These are phyloP conservation scores for Otus sunia DNA, from an alignment of 2,113 vertebrate genomes.

Conservation along the genomic window DNA sequence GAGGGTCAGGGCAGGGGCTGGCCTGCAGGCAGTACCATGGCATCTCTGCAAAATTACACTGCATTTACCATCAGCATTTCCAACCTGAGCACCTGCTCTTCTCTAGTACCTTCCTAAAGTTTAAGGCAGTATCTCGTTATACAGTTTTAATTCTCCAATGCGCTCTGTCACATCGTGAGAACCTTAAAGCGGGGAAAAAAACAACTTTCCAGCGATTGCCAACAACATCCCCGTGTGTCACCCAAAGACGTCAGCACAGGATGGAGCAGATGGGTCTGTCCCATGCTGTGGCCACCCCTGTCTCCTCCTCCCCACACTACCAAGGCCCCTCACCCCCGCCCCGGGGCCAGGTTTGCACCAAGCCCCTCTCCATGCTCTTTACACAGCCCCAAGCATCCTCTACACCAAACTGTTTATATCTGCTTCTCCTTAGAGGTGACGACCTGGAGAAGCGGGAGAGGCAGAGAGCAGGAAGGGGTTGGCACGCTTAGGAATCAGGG, in stretches of 20 bases:
- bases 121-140: neutral
- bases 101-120: neutral
- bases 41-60: neutral
- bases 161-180: rapidly evolving
- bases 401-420: rapidly evolving
- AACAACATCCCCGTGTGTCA: neutral
- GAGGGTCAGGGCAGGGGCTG: neutral
- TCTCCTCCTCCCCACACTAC: neutral
- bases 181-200: too few species aligned
- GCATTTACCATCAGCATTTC: neutral
- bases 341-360: neutral
- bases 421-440: neutral
- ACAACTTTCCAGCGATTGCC: neutral
- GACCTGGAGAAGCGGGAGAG: neutral
- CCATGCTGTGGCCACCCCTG: too few species aligned
- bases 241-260: rapidly evolving
- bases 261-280: neutral
- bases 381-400: too few species aligned
- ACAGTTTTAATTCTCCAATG: rapidly evolving
- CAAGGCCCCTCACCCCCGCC: neutral
- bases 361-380: neutral
- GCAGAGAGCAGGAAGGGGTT: neutral
- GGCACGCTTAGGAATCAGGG: neutral
- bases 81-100: neutral
- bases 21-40: rapidly evolving